These are phyloP conservation scores for Phylloscopus trochilus DNA, from an alignment of 2,113 vertebrate species.

Conservation along the genomic window DNA sequence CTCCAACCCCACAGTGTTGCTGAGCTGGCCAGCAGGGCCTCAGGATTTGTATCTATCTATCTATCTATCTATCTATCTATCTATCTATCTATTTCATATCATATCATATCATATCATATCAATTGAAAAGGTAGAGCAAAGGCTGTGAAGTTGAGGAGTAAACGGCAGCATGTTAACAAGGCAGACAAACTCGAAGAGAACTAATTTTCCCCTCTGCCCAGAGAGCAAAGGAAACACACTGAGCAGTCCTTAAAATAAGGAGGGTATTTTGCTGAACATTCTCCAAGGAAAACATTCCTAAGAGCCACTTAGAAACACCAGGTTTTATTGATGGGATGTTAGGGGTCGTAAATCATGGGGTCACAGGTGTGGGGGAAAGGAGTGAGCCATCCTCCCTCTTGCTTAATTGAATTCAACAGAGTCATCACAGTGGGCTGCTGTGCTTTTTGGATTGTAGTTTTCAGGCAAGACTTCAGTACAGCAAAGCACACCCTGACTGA, in stretches of 20 bases:
- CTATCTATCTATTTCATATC: background rate
- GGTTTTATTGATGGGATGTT: background rate
- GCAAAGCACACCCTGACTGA: background rate
- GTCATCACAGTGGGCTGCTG: background rate
- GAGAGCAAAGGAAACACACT: background rate
- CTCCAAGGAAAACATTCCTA: background rate
- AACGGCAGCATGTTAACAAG: background rate
- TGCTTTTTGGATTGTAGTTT: background rate
- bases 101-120: background rate
- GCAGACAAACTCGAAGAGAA: background rate
- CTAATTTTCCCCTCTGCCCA: background rate
- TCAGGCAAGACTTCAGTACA: background rate
- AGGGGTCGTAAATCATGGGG: rapidly evolving
- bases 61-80: background rate
- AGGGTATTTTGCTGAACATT: background rate
- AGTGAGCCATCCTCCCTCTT: background rate
- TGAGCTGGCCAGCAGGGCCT: background rate
- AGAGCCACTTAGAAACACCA: background rate
- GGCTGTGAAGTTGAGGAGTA: no score
- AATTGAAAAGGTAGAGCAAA: background rate
- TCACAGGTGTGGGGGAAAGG: rapidly evolving
- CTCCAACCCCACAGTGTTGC: background rate
- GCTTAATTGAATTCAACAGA: background rate
- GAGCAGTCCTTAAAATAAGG: background rate
- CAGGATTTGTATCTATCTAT: background rate